Percentiles rank a stretch among this genome's conserved stretches.
Evolutionary conservation across 1,140 invertebrate genomes (phyloP).

Genomic region (Drosophila pseudoananassae): DNA sequence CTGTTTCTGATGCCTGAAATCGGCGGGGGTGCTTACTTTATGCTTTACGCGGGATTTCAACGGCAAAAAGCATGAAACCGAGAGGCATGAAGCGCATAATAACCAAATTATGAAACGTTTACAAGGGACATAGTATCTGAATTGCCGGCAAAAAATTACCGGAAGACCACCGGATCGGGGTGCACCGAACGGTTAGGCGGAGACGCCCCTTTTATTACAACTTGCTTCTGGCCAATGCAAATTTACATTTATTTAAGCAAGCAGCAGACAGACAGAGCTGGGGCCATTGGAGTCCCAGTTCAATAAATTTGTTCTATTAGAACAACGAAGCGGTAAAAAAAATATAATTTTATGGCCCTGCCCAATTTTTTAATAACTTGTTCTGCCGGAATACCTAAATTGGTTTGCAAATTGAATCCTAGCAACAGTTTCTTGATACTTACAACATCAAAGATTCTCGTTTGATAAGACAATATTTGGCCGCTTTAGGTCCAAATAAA

Average conservation of each 20-base stretch:
- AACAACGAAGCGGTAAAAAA: constrained; percentile 69
- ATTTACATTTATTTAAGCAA: constrained; percentile 73
- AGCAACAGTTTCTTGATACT: constrained; percentile 13
- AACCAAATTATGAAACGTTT: constrained; percentile 82
- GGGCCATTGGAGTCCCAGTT: constrained; percentile 13
- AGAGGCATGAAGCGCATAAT: constrained; percentile 73
- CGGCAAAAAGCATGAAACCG: constrained; percentile 67
- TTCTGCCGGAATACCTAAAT: constrained; percentile 34
- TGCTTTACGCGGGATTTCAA: constrained; percentile 59
- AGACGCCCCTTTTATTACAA: constrained; percentile 1
- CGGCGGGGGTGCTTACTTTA: constrained; percentile 63
- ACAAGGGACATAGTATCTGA: constrained; percentile 60
- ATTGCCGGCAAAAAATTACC: not conserved
- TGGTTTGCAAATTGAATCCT: constrained; percentile 36
- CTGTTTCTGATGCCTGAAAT: not conserved
- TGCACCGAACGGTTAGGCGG: no score
- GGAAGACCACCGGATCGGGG: not conserved
- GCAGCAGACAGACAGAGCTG: not conserved
- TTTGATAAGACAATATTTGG: not conserved
- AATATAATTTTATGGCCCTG: constrained; percentile 64
- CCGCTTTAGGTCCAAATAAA: not conserved
- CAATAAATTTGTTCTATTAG: constrained; percentile 75
- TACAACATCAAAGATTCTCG: constrained; percentile 33
- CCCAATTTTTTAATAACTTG: constrained; percentile 67
- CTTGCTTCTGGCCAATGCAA: constrained; percentile 47